Base-by-base conservation (phyloP, 2,888 invertebrate genomes). In the Chrysina gloriosa region DNA sequence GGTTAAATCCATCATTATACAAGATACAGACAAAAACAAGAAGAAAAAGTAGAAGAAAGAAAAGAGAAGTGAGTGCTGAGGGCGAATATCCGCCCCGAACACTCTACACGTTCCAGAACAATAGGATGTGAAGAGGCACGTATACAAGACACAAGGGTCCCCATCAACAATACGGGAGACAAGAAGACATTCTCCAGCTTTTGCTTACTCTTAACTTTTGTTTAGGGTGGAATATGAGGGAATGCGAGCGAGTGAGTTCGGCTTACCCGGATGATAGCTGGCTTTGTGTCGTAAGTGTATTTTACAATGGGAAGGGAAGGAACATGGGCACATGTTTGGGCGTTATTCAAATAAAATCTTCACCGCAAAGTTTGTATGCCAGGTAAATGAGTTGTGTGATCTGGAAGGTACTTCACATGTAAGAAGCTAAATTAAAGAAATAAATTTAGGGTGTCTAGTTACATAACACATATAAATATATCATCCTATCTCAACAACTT, bases 91-190 rank as follows among this genome's bases (percentile, higher is more conserved):
- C 80, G 79, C 79, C 77, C 77, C 77, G 76, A 77, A 76, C 76
- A 78, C 77, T 76, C 79, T 80, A 79, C 81, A 82, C 82, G 81
- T 81, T 81, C 80, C 78, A 76, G 80, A 82, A 83, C 82, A 83
- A 83, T 82, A 79, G 58, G 82, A 82, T 81, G 80, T 82, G 81
- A 82, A 83, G 83, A 82, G 81, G 81, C 81, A 81, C 79, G 81
- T 81, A 61, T 61, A 71, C 70, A 82, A 72, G 77, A 78, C 76
- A 76, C 77, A 75, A 77, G 77, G 75, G 75, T 71, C 72, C 75
- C 58, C 58, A 61, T 61, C 58, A 61, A 61, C 58, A 61, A 61
- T 61, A 61, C 56, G 70, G 72, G 72, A 74, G 70, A 70, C 69
- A 71, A 68, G 72, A 65, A 64, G 65, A 52, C 67, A 69, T 52